Conservation (phyloP, 2,888 invertebrate genomes). For the Hemicrepidius hirtus region DNA sequence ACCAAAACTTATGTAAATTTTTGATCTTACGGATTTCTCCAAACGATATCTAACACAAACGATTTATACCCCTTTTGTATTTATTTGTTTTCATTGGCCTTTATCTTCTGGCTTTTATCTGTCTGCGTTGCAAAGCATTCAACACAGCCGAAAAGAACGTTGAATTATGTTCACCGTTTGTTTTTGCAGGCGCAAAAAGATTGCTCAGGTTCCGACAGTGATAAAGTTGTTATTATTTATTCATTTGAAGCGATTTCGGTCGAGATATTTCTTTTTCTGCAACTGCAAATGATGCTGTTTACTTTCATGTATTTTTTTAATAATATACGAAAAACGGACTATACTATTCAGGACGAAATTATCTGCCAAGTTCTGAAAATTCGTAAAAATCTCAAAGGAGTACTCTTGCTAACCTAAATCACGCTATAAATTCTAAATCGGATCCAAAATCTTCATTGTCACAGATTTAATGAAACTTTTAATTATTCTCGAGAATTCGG, state of each 20-base stretch:
- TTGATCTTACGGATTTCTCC: slow-evolving; percentile 10
- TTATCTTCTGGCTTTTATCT: slow-evolving; percentile 29
- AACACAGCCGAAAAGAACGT: slow-evolving; percentile 16
- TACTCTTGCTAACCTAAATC: neutral
- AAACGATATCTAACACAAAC: slow-evolving; percentile 12
- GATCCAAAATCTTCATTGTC: neutral
- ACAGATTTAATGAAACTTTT: no score
- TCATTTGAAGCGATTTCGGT: slow-evolving; percentile 28
- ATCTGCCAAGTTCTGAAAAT: neutral
- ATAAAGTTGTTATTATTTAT: slow-evolving; percentile 37
- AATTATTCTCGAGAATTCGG: no score
- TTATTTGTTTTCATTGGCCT: slow-evolving; percentile 28
- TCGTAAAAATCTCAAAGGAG: neutral
- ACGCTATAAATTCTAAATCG: neutral
- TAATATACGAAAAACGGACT: slow-evolving; percentile 13
- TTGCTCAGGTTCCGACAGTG: slow-evolving; percentile 31
- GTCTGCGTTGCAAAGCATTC: slow-evolving; percentile 10
- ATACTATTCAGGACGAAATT: slow-evolving; percentile 15
- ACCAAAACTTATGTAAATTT: slow-evolving; percentile 20
- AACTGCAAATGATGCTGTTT: slow-evolving; percentile 23
- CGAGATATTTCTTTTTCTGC: slow-evolving; percentile 25
- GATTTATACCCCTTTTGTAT: slow-evolving; percentile 13
- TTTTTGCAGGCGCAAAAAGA: slow-evolving; percentile 23
- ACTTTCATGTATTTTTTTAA: slow-evolving; percentile 27
- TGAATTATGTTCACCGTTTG: slow-evolving; percentile 31